Base-by-base conservation (phyloP, 2,888 invertebrate species). In the Coecobrya sp. region DNA sequence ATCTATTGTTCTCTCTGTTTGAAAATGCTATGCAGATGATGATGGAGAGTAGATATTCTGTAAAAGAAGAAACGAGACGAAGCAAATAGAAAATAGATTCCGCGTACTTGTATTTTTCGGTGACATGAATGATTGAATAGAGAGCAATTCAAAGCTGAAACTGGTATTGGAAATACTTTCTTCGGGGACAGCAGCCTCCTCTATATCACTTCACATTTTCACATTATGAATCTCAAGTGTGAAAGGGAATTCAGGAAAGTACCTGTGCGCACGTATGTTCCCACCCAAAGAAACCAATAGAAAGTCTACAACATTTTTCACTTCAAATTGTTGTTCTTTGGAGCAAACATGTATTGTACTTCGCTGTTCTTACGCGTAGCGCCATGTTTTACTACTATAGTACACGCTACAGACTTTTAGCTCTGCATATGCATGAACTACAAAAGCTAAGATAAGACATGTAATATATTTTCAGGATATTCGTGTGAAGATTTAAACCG, bases 171-270 rank as follows among this genome's bases (percentile, higher is more conserved):
- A 79, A 79, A 79, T 55, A 52, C 79, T 52, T 52, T 52, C 25
- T 79, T 79, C 52, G 52, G 79, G 79, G 79, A 79, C 79, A 79
- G 52, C 52, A 52, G 79, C 27, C 79, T 27, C 27, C 79, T 27
- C 55, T 52, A 25, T 55, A 79, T 52, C 52, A 79, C 79, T 79
- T 49, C 55, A 79, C 52, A 55, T 79, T 79, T 79, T 49, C 55
- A 79, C 52, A 55, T 79, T 79, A 79, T 49, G 49, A 79, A 79
- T 79, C 79, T 79, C 79, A 52, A 79, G 76, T 76, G 76, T 25
- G 76, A 49, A 73, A 76, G 52, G 22, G 52, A 79, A 52, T 52
- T 55, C 27, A 49, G 76, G 3, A n/a, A n/a, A n/a, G n/a, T n/a
- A n/a, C n/a, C n/a, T 76, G 25, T 49, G 49, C 45, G 22, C 25